Base-by-base conservation (phyloP, 2,797 vertebrate species). In the Phrynocephalus guinanensis region DNA sequence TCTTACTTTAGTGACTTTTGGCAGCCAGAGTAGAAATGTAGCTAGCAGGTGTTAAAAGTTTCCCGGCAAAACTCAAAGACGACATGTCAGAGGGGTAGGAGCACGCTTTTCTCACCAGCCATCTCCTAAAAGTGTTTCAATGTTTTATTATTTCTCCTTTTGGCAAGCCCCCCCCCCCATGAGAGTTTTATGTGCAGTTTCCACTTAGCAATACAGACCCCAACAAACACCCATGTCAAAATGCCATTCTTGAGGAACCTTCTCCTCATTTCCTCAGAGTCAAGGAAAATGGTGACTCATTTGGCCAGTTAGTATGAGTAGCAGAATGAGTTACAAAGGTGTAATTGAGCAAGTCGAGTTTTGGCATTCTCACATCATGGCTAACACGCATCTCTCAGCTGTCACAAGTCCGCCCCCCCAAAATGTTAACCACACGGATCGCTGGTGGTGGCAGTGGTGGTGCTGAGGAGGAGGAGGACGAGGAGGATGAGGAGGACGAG, bases 381-480 rank as follows among this genome's bases (percentile, higher is more conserved):
- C 30, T 16, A 95, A 80, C 75, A 38, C 68, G 0, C 56, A 92
- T 89, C 86, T 89, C 89, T 76, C 85, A 30, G 76, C 11, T 87
- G 88, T 81, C 91, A 89, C 87, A 84, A 83, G 22, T 94, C 85
- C 86, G 92, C 86, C 83, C 20, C 30, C 5, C 38, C 86, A 85
- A 87, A 22, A 50, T 68, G 71, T 79, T 63, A 63, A 63, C 60
- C 60, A 63, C 60, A 20, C 18, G 1, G 60, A 63, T 63, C 16
- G 18, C 18, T 4, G 60, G 38, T 44, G 38, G 38, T 44, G 38
- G 38, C 38, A 44, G 38, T 44, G 38, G 38, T 44, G 38, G 38
- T 44, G 38, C 0, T 44, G 38, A 44, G 71, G 71, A 30, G 15
- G 6, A 10, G 13, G 13, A 5, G 52, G 52, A 13, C 52, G 18